These are phyloP conservation scores for Cheirogaleus medius DNA, from an alignment of 2,113 vertebrate genomes.

Conservation along the genomic window DNA sequence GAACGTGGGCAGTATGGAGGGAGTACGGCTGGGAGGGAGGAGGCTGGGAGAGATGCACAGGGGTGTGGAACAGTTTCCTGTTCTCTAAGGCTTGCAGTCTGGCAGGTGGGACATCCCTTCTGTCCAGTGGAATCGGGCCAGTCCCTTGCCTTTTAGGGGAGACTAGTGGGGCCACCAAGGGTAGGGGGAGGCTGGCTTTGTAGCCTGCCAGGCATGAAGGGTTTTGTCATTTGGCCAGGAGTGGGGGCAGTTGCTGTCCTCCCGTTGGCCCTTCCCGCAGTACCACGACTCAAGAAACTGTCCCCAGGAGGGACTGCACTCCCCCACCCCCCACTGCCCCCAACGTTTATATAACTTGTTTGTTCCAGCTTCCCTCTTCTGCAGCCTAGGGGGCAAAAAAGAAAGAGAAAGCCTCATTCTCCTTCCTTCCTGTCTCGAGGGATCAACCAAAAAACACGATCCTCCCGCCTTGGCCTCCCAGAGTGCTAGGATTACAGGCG, in stretches of 20 bases:
- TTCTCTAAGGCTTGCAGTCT: background rate
- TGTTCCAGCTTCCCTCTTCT: conserved; percentile 48
- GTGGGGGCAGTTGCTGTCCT: background rate
- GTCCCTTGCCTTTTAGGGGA: background rate
- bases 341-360: conserved; percentile 65
- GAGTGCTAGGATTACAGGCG: too few species aligned
- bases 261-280: background rate
- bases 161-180: background rate
- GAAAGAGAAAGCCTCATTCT: conserved; percentile 33
- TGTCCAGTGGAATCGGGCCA: background rate
- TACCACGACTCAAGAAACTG: background rate
- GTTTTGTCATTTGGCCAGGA: background rate
- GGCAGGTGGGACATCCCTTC: background rate
- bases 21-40: background rate
- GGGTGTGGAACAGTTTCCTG: background rate
- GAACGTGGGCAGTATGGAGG: background rate
- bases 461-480: too few species aligned
- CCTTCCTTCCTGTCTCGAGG: conserved; percentile 21
- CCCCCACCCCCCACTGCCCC: background rate
- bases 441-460: conserved; percentile 57
- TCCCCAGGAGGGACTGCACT: background rate
- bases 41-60: too few species aligned
- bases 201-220: background rate
- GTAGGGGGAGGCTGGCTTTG: background rate
- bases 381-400: background rate